These are phyloP conservation scores for Rhabdomys pumilio DNA, from an alignment of 2,797 vertebrate species.

Conservation along the genomic window DNA sequence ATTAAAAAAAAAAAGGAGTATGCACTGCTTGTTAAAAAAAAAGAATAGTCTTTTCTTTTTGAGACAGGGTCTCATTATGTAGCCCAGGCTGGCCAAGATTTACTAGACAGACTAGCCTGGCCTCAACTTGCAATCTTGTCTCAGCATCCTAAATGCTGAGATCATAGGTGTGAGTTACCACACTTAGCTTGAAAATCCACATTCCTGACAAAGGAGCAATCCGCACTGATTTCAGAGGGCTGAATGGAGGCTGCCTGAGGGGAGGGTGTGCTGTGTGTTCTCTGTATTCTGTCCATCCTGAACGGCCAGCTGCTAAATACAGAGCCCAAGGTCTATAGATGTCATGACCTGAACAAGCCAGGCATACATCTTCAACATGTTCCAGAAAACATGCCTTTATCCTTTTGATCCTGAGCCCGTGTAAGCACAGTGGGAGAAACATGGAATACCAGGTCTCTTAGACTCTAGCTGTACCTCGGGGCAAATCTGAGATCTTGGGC, in stretches of 20 bases:
- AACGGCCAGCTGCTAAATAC: background rate
- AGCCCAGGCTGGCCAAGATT: background rate
- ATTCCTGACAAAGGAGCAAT: background rate
- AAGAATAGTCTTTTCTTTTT: background rate
- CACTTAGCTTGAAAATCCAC: background rate
- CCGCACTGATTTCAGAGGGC: background rate
- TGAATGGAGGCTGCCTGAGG: background rate
- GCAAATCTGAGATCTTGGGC: background rate
- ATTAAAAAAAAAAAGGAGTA: background rate
- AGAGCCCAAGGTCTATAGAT: background rate
- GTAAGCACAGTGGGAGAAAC: background rate
- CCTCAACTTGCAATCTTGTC: background rate
- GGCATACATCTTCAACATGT: background rate
- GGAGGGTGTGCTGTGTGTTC: background rate
- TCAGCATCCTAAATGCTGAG: background rate
- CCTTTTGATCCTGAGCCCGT: background rate
- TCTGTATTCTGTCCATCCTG: background rate
- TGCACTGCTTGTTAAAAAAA: background rate
- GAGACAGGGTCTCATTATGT: background rate
- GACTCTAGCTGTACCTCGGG: constrained; percentile 5
- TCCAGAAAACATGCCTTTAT: constrained; percentile 18
- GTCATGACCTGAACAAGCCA: background rate
- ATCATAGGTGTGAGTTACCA: too few relatives aligned
- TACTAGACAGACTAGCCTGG: background rate
- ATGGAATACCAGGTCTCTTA: background rate